Base-by-base conservation (phyloP, 2,888 invertebrate species). In the Timema podura region DNA sequence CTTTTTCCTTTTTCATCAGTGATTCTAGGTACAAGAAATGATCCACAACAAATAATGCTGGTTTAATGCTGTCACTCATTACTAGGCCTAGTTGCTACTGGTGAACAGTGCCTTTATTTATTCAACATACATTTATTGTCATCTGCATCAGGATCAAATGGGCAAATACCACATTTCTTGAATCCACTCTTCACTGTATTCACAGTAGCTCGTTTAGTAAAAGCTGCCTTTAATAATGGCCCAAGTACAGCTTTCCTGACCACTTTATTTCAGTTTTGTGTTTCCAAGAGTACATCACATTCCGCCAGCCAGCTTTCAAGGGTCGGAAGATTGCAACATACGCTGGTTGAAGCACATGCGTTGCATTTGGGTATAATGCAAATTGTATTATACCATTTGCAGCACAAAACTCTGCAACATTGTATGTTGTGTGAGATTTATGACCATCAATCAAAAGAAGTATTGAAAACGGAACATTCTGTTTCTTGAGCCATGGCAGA, bases 251-350 rank as follows among this genome's bases (percentile, higher is more conserved):
- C 67, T 54, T 67, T 67, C 5, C 8, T 67, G 11, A 54, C 67
- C 51, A 57, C 67, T 54, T 67, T 67, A 54, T 51, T 44, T 54
- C 57, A 54, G 67, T 13, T 49, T 67, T 57, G 30, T 30, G 44
- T 67, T 67, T 67, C 67, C 67, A 67, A 13, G 44, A 44, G 49
- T 67, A 44, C 5, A 67, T 54, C 44, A 67, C 57, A 45, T 67
- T 57, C 54, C 54, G 10, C 67, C 67, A 67, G 5, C 44, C 30
- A 45, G 46, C 54, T 54, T 67, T 67, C 45, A 67, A 46, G 44
- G 57, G 57, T 5, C 67, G 54, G n/a, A 67, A 67, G 44, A 67
- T n/a, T 13, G 67, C 67, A 10, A 67, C 67, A 54, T 67, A 54
- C 15, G 54, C 67, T 44, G 67, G 67, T 67, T 67, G 67, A 16